These are phyloP conservation scores for Zaprionus davidi DNA, from an alignment of 1,140 invertebrate genomes.

Conservation along the genomic window DNA sequence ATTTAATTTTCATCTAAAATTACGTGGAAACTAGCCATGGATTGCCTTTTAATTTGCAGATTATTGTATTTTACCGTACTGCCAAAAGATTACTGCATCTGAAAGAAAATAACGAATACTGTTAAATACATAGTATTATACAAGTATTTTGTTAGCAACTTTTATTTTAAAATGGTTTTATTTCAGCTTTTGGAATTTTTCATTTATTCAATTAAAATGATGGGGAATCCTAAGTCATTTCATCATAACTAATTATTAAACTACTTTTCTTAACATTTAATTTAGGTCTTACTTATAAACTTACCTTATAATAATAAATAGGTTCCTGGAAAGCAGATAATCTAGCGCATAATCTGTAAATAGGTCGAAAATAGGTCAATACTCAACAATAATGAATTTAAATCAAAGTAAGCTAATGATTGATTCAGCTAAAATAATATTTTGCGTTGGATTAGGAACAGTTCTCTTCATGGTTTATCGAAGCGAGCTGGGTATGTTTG, in stretches of 20 bases:
- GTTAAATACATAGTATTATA: no score
- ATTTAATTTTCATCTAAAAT: not conserved
- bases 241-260: not conserved
- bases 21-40: not conserved
- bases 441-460: conserved; percentile 70
- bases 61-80: no score
- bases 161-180: not conserved
- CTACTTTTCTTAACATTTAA: not conserved
- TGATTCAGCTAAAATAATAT: conserved; percentile 36
- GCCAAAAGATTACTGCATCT: no score
- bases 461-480: conserved; percentile 69
- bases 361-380: not conserved
- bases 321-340: no score
- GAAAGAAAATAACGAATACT: no score
- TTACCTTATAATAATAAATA: not conserved
- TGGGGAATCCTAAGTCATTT: not conserved
- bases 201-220: not conserved
- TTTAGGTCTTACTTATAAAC: not conserved
- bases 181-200: not conserved
- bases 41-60: no score
- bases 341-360: no score
- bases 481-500: conserved; percentile 77
- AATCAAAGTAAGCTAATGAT: not conserved
- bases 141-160: no score
- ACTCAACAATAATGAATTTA: not conserved